Evolutionary conservation across 2,797 vertebrate genomes (phyloP), one percentile per base, ranked within the genome.

Genomic region (Rhincodon typus): DNA sequence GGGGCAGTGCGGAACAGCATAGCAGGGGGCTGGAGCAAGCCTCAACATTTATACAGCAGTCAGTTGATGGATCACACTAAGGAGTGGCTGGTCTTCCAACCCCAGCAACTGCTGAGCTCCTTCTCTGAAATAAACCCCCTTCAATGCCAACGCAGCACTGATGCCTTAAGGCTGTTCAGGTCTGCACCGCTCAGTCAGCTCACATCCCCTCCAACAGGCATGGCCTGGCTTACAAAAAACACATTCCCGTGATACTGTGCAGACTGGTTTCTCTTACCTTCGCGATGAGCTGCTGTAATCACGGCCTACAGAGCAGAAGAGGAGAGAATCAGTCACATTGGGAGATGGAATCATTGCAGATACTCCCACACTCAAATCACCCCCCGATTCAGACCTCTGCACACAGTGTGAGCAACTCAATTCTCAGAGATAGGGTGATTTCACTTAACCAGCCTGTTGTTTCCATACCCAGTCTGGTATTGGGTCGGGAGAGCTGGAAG

Each of bases 251-350:
- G 42, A 21, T 34, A n/a, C 0, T n/a, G 1, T 82, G 17, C 17
- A 21, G 46, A 27, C 1, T 90, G 27, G 50, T 4, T 2, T 57
- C 53, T 17, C 87, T 90, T 90, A 90, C 87, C 87, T 90, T 21
- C 87, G 87, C 0, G 87, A 90, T 90, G 87, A 90, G 30, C 87
- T 90, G 87, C 87, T 90, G 50, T 90, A 90, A 62, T 90, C 87
- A 15, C 87, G 87, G 53, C 87, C 87, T 90, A 2, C 10, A 17
- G 50, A 4, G 27, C 0, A 30, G 15, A 53, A 50, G 46, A 87
- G 25, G 30, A 34, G 50, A 34, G 13, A 90, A 57, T 90, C 50
- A 57, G 87, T 57, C 12, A 5, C 12, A 6, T n/a, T 7, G 3
- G 86, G 86, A 53, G 46, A 87, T 4, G 3, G 87, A 57, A 50